phyloP scores from a whole-genome alignment of 2,888 invertebrate species.

The Tinea pellionella region DNA sequence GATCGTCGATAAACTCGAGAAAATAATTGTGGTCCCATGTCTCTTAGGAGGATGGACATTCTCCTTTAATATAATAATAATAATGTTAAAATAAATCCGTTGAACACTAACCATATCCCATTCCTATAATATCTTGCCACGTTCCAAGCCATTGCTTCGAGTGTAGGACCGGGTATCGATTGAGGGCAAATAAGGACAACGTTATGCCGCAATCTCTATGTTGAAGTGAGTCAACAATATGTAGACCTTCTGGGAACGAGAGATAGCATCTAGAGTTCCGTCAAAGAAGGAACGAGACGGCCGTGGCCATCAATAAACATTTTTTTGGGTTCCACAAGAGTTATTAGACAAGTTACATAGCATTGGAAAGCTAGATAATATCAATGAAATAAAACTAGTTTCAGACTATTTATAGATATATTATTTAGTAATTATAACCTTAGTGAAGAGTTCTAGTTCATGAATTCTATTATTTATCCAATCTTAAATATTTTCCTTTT shows the following conservation, averaged over 20 bases:
- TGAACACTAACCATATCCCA: constrained; percentile 24
- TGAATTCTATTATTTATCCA: no score
- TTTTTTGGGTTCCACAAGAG: constrained; percentile 19
- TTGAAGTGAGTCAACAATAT: constrained; percentile 27
- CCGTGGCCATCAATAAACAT: constrained; percentile 47
- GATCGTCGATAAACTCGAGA: no score
- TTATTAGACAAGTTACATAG: neutral
- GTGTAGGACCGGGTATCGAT: constrained; percentile 46
- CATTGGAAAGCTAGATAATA: no score
- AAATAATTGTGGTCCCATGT: no score
- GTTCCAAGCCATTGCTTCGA: constrained; percentile 11
- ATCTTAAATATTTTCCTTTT: no score
- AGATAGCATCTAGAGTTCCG: constrained; percentile 58
- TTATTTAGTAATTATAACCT: no score
- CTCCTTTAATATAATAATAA: no score
- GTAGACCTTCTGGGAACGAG: constrained; percentile 56
- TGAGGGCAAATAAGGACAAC: constrained; percentile 36
- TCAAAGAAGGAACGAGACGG: constrained; percentile 43
- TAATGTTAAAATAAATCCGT: constrained; percentile 1
- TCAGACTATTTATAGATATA: no score
- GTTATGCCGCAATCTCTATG: constrained; percentile 17
- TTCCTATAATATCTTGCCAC: constrained; percentile 22
- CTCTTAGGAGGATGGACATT: no score
- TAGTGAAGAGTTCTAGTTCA: no score
- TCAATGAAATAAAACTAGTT: no score